Evolutionary conservation across 2,888 invertebrate genomes (phyloP), one percentile per base, ranked within the genome.

Genomic region (Nebria brevicollis): DNA sequence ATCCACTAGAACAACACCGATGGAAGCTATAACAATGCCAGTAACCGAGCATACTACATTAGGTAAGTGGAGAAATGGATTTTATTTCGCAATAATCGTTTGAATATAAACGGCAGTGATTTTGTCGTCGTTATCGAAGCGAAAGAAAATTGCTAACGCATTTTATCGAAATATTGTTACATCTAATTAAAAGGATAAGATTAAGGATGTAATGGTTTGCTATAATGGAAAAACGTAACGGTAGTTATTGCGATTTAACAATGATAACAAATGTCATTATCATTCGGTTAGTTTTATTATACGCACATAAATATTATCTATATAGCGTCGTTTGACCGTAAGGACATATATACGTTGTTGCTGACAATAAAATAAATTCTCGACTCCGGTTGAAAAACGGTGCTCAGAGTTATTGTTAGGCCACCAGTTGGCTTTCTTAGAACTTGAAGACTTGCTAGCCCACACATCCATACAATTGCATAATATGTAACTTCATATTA

Each of bases 1-100:
- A 66, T 89, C 91, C 43, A 89, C 88, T 1, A 89, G 90, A 75
- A 89, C 89, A 0, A 91, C 91, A 0, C 85, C 89, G 0, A 90
- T 91, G 90, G 91, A 91, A 85, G 90, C 88, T 7, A 89, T 83
- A 85, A 89, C 82, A 81, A 88, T 74, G 83, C 86, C 88, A 66
- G 82, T 88, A 5, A 82, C 87, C 85, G 34, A 84, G 85, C 82
- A 84, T 42, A 83, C 84, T 11, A 83, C 85, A 8, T 81, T 84
- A 0, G 83, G 84, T 82, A 82, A 77, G 54, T 34, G 34, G 34
- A 34, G 34, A 34, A 34, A 34, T 34, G 34, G 34, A 5, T 34
- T 26, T 2, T 10, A 25, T 4, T 25, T 11, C 5, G 4, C 6
- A 20, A 8, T 11, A 13, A 26, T 70, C 11, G 1, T 10, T 11